These are phyloP conservation scores for Germaria angustata DNA, from an alignment of 2,888 invertebrate genomes.

Conservation along the genomic window DNA sequence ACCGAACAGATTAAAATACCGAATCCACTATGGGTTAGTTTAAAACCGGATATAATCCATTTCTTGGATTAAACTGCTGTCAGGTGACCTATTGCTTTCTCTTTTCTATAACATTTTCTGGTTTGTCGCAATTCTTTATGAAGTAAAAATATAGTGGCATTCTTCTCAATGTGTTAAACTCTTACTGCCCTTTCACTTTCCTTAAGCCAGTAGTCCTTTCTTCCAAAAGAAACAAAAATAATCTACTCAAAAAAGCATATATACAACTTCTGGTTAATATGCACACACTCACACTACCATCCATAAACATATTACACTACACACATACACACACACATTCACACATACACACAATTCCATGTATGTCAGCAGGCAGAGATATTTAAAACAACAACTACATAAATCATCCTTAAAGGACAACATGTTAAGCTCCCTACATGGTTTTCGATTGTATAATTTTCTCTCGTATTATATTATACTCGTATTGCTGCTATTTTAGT, in stretches of 20 bases:
- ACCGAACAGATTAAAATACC: too few relatives aligned
- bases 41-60: too few relatives aligned
- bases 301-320: not conserved
- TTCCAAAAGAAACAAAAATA: not conserved
- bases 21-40: too few relatives aligned
- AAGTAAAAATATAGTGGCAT: too few relatives aligned
- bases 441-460: not conserved
- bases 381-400: conserved; percentile 4
- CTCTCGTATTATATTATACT: not conserved
- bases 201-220: too few relatives aligned
- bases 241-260: not conserved
- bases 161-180: too few relatives aligned
- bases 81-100: too few relatives aligned
- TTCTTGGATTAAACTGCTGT: too few relatives aligned
- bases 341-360: not conserved
- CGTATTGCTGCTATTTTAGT: conserved; percentile 1
- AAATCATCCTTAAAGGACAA: not conserved
- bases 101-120: too few relatives aligned
- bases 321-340: not conserved
- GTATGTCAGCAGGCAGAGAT: not conserved
- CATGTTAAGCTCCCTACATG: conserved; percentile 5
- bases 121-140: too few relatives aligned
- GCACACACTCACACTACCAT: not conserved
- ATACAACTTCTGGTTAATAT: not conserved
- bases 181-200: too few relatives aligned